phyloP scores from a whole-genome alignment of 2,888 invertebrate genomes.

The Arctia plantaginis region DNA sequence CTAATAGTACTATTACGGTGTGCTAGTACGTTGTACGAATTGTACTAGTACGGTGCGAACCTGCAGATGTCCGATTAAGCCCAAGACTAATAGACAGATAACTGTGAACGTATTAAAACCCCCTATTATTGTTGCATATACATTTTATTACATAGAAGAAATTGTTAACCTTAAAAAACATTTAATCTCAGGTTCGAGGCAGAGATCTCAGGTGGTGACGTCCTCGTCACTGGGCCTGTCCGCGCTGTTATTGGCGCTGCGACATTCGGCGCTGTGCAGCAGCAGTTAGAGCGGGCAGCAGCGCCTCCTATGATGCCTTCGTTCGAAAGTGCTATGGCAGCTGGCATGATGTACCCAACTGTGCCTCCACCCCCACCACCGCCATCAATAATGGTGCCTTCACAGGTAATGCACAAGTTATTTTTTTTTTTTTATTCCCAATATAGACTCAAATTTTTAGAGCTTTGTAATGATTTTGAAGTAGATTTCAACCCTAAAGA shows the following conservation, averaged over 20 bases:
- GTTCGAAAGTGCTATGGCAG: slow-evolving; percentile 74
- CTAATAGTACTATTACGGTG: too few species aligned
- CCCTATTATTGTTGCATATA: too few species aligned
- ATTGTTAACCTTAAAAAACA: neutral
- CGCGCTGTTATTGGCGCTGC: slow-evolving; percentile 89
- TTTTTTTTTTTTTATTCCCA: neutral
- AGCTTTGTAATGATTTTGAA: too few species aligned
- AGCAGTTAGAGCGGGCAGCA: slow-evolving; percentile 87
- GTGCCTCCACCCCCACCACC: slow-evolving; percentile 89
- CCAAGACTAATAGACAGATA: too few species aligned
- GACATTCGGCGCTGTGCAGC: slow-evolving; percentile 90
- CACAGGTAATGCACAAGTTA: slow-evolving; percentile 81
- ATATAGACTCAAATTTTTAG: too few species aligned
- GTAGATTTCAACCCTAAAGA: too few species aligned
- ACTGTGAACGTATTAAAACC: too few species aligned
- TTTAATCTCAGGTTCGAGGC: slow-evolving; percentile 91
- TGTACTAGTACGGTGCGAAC: too few species aligned
- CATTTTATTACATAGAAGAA: too few species aligned
- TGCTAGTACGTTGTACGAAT: too few species aligned
- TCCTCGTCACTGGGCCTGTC: slow-evolving; percentile 79
- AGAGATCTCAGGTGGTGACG: slow-evolving; percentile 91
- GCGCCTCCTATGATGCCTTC: slow-evolving; percentile 65
- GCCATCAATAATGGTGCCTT: slow-evolving; percentile 89
- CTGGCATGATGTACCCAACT: slow-evolving; percentile 85
- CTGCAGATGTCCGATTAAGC: too few species aligned